Evolutionary conservation across 2,888 invertebrate genomes (phyloP), one percentile per base, ranked within the genome.

Genomic region (Luffia ferchaultella): DNA sequence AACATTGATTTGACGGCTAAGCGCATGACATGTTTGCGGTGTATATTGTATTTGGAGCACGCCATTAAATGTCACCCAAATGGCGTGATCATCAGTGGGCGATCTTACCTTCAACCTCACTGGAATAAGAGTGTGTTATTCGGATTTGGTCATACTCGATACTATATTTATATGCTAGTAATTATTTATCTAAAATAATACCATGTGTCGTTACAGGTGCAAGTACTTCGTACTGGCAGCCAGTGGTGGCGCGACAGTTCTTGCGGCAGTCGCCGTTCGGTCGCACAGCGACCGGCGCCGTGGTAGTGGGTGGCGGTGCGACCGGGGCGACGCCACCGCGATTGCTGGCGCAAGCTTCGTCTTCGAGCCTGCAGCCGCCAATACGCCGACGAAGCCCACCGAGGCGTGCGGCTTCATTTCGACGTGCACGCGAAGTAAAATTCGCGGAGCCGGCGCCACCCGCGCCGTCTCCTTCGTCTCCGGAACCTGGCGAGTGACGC

Each of bases 231-330:
- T 84, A 87, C 61, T 91, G 90, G 90, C 85, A 88, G 52, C 91
- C 91, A 3, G 70, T 91, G 54, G 88, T 90, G 46, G 91, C 91
- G 20, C 90, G 88, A 52, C 92, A 91, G 70, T 91, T 91, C 66
- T 88, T 90, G 16, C 85, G 86, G 18, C 85, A 86, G 55, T 91
- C 90, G 46, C 91, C 91, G 50, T 91, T 91, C 74, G 68, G 71
- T 18, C 73, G 73, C 18, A 58, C 62, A 53, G 68, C 75, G 19
- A 69, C 74, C 48, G 62, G 78, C 50, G 18, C 48, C n/a, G 41
- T 18, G 20, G 18, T 17, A 2, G 3, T 73, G 18, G 58, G 62
- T 53, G 68, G 75, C 18, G 69, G 73, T 48, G 62, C 78, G 51
- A n/a, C 48, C n/a, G 41, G 20, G n/a, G 18, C 17, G 9, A 17